Percentiles rank a stretch among this genome's conserved stretches.
Evolutionary conservation across 2,888 invertebrate species (phyloP).

Genomic region (Trypoxylon attenuatum): DNA sequence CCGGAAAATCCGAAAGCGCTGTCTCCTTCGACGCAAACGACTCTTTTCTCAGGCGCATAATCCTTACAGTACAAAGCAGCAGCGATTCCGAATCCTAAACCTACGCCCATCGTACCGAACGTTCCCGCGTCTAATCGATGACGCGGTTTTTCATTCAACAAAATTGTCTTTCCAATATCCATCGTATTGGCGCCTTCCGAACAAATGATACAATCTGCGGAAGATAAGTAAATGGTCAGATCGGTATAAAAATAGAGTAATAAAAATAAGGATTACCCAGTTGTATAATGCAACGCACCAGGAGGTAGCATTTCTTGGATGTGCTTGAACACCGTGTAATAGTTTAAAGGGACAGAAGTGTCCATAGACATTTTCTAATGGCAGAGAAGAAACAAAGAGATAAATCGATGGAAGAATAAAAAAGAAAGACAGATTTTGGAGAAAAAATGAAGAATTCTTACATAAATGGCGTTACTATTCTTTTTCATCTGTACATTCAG

Average conservation of each 20-base stretch:
- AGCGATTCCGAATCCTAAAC: conserved; percentile 93
- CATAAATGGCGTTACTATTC: conserved; percentile 83
- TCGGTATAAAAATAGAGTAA: neutral
- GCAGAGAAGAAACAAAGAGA: neutral
- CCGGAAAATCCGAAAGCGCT: conserved; percentile 99
- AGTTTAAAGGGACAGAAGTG: conserved; percentile 88
- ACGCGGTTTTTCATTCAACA: conserved; percentile 88
- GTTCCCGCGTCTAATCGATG: conserved; percentile 96
- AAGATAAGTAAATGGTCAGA: neutral
- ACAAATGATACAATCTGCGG: conserved; percentile 87
- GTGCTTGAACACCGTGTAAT: conserved; percentile 93
- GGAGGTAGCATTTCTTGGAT: conserved; percentile 85
- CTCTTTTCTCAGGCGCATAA: conserved; percentile 85
- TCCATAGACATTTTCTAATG: conserved; percentile 83
- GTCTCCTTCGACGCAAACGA: conserved; percentile 96
- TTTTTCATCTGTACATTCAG: conserved; percentile 83
- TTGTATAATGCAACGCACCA: conserved; percentile 57
- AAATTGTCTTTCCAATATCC: conserved; percentile 95
- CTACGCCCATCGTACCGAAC: conserved; percentile 98
- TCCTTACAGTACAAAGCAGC: conserved; percentile 93
- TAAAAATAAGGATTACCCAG: neutral
- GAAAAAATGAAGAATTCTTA: conserved; percentile 64
- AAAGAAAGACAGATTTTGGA: neutral
- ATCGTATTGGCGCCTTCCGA: conserved; percentile 99
- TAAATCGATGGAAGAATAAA: neutral